Evolutionary conservation across 2,888 invertebrate genomes (phyloP).

Genomic region (Troides oblongomaculatus): DNA sequence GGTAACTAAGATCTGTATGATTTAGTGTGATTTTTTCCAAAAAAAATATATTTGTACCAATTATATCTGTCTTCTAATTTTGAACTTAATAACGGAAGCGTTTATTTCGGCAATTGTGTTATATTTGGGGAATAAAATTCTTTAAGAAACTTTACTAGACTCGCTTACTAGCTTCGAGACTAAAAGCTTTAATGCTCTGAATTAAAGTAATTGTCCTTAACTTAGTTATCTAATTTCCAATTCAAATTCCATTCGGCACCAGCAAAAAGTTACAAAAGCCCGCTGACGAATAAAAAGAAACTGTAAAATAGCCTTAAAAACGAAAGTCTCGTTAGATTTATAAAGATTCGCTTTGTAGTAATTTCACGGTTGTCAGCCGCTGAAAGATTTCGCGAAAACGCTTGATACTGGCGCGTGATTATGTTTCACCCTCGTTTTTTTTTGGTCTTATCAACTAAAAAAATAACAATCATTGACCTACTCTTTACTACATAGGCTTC

Average conservation of each 20-base stretch:
- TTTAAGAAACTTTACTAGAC: too few species aligned
- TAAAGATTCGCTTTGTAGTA: constrained; percentile 8
- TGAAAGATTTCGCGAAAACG: constrained; percentile 19
- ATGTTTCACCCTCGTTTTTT: constrained; percentile 1
- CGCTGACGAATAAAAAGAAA: background rate
- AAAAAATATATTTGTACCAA: too few species aligned
- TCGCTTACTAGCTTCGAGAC: too few species aligned
- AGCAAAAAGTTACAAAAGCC: background rate
- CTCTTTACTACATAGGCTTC: background rate
- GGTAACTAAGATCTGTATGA: too few species aligned
- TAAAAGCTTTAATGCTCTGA: too few species aligned
- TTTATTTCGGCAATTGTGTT: too few species aligned
- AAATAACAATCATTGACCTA: background rate
- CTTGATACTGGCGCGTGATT: constrained; percentile 5
- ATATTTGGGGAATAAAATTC: too few species aligned
- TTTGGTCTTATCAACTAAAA: background rate
- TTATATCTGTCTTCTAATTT: too few species aligned
- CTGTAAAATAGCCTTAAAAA: constrained; percentile 7
- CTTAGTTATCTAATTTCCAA: background rate
- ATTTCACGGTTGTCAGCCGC: constrained; percentile 21
- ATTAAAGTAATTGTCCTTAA: background rate
- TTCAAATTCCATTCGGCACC: background rate
- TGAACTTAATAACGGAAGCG: too few species aligned
- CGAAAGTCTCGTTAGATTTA: constrained; percentile 3
- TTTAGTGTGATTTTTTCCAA: too few species aligned